Evolutionary conservation across 2,113 vertebrate genomes (phyloP).

Genomic region (Clarias macrocephalus): DNA sequence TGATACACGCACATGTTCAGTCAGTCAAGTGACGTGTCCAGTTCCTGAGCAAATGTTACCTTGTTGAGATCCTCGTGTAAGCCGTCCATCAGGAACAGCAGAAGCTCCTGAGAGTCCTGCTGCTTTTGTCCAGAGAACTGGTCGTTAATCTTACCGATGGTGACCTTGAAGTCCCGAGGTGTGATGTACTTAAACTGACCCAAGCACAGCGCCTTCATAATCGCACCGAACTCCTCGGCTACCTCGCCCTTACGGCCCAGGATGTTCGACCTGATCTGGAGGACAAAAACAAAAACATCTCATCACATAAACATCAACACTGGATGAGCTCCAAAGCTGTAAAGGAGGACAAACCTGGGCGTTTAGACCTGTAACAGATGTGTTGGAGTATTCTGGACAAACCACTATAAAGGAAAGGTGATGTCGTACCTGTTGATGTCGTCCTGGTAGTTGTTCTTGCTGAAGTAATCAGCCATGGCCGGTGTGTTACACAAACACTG

Average conservation of each 20-base stretch:
- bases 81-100: slow-evolving; percentile 97
- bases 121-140: slow-evolving; percentile 92
- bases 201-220: slow-evolving; percentile 95
- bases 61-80: slow-evolving; percentile 98
- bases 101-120: slow-evolving; percentile 95
- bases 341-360: too few relatives aligned
- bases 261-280: slow-evolving; percentile 82
- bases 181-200: slow-evolving; percentile 93
- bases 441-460: slow-evolving; percentile 87
- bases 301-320: not conserved
- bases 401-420: not conserved
- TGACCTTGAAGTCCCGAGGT: slow-evolving; percentile 93
- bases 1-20: not conserved
- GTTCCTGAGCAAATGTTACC: slow-evolving; percentile 68
- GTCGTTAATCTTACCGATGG: slow-evolving; percentile 95
- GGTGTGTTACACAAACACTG: slow-evolving; percentile 96
- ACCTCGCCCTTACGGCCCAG: slow-evolving; percentile 97
- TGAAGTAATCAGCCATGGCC: slow-evolving; percentile 91
- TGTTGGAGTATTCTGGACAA: not conserved
- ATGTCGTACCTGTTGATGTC: slow-evolving; percentile 90
- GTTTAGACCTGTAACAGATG: not conserved
- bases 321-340: too few relatives aligned
- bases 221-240: slow-evolving; percentile 94
- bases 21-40: not conserved
- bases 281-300: not conserved